Evolutionary conservation across 1,140 invertebrate species (phyloP).

Genomic region (Sinonovacula constricta): DNA sequence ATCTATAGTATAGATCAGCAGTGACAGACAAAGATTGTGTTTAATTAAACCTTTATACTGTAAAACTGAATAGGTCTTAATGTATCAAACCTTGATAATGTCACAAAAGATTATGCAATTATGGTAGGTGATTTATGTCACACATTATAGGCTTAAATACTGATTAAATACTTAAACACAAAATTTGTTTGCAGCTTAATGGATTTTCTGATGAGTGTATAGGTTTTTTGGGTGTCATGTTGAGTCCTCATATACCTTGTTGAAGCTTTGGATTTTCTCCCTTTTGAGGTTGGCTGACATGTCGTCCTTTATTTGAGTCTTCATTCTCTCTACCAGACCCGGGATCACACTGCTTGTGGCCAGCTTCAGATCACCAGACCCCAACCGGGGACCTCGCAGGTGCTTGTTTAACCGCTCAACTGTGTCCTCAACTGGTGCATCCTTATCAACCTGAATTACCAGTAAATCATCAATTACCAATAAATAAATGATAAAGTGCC

Average conservation of each 20-base stretch:
- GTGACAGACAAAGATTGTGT: too few relatives aligned
- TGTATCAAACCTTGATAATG: too few relatives aligned
- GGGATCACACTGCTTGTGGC: slow-evolving; percentile 51
- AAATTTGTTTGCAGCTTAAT: too few relatives aligned
- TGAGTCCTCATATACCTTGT: slow-evolving; percentile 81
- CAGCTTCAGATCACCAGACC: slow-evolving; percentile 58
- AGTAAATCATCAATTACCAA: not conserved
- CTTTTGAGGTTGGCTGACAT: slow-evolving; percentile 29
- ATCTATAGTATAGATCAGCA: too few relatives aligned
- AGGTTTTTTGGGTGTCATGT: too few relatives aligned
- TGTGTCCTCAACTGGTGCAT: slow-evolving; percentile 22
- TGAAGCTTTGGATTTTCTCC: slow-evolving; percentile 85
- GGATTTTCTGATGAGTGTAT: too few relatives aligned
- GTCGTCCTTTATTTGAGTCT: slow-evolving; percentile 26
- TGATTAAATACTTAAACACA: too few relatives aligned
- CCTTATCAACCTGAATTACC: slow-evolving; percentile 24
- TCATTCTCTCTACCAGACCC: slow-evolving; percentile 46
- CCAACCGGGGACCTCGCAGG: slow-evolving; percentile 28
- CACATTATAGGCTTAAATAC: too few relatives aligned
- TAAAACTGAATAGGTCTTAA: too few relatives aligned
- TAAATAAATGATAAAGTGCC: not conserved
- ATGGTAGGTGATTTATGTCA: too few relatives aligned
- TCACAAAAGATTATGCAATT: too few relatives aligned
- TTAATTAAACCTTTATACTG: too few relatives aligned
- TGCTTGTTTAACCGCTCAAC: slow-evolving; percentile 41